These are phyloP conservation scores for Littorina saxatilis DNA, from an alignment of 1,140 invertebrate species.

Conservation along the genomic window DNA sequence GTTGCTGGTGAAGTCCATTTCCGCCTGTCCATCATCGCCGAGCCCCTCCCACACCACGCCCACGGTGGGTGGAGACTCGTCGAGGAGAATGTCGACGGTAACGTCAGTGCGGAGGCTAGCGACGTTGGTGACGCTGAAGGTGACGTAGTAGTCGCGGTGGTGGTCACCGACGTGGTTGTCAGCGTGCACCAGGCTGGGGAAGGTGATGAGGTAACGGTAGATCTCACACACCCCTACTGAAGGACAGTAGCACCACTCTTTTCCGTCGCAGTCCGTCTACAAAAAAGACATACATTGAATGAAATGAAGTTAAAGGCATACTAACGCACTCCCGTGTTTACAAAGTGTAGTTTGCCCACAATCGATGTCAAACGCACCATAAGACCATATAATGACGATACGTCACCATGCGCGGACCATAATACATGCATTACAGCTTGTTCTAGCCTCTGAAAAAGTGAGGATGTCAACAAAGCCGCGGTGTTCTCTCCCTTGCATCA, in stretches of 20 bases:
- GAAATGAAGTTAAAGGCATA: too few relatives aligned
- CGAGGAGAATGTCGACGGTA: constrained; percentile 40
- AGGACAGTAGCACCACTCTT: constrained; percentile 35
- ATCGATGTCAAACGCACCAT: too few relatives aligned
- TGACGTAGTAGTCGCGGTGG: constrained; percentile 48
- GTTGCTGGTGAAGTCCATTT: constrained; percentile 57
- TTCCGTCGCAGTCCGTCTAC: constrained; percentile 16
- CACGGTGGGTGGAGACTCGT: constrained; percentile 52
- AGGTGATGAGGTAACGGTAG: constrained; percentile 37
- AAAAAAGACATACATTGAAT: neutral
- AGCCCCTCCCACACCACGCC: constrained; percentile 27
- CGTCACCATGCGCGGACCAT: too few relatives aligned
- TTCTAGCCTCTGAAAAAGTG: too few relatives aligned
- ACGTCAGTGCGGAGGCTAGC: constrained; percentile 29
- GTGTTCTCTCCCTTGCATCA: too few relatives aligned
- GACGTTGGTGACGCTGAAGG: constrained; percentile 45
- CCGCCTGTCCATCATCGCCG: constrained; percentile 12
- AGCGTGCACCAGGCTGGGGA: constrained; percentile 45
- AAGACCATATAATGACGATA: too few relatives aligned
- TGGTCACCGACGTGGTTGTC: constrained; percentile 46
- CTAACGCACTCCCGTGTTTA: too few relatives aligned
- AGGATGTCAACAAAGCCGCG: too few relatives aligned
- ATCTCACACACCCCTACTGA: constrained; percentile 31
- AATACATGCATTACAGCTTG: too few relatives aligned
- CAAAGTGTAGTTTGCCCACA: too few relatives aligned